A percentile compares a stretch with the other conserved stretches of the same genome.
Evolutionary conservation across 2,888 invertebrate genomes (phyloP).

Genomic region (Nebria salina): DNA sequence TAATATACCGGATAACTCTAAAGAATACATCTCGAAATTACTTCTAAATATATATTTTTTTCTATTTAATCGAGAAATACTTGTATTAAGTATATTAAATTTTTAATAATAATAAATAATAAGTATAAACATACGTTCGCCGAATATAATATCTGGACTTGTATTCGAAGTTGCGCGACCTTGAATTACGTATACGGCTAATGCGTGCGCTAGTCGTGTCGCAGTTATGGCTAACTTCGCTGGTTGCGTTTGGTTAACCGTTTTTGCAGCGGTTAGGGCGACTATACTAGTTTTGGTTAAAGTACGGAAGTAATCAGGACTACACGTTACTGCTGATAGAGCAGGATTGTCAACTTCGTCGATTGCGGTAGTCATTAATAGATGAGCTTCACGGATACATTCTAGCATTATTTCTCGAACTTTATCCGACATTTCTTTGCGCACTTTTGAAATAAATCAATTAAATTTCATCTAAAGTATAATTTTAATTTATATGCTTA

Average conservation of each 20-base stretch:
- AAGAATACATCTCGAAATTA: background rate
- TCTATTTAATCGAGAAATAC: too few species aligned
- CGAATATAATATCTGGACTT: constrained; percentile 73
- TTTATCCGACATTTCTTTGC: constrained; percentile 48
- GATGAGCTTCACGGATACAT: constrained; percentile 58
- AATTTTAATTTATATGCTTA: constrained; percentile 55
- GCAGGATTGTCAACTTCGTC: constrained; percentile 75
- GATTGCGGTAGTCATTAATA: constrained; percentile 57
- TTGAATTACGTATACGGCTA: constrained; percentile 72
- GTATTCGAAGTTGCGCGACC: constrained; percentile 83
- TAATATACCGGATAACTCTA: too few species aligned
- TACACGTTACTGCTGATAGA: constrained; percentile 71
- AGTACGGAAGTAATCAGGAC: constrained; percentile 69
- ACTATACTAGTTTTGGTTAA: constrained; percentile 61
- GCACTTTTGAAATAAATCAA: background rate
- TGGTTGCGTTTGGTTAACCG: constrained; percentile 59
- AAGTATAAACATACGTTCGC: constrained; percentile 67
- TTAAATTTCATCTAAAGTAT: background rate
- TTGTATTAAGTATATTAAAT: too few species aligned
- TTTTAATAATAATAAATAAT: too few species aligned
- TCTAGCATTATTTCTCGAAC: constrained; percentile 53
- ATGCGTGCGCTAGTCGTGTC: constrained; percentile 67
- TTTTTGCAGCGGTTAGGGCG: constrained; percentile 59
- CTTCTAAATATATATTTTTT: too few species aligned
- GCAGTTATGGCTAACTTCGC: constrained; percentile 60